A percentile compares a stretch with the other conserved stretches of the same genome.
phyloP scores from a whole-genome alignment of 1,140 invertebrate species.

The Lordiphosa collinella region DNA sequence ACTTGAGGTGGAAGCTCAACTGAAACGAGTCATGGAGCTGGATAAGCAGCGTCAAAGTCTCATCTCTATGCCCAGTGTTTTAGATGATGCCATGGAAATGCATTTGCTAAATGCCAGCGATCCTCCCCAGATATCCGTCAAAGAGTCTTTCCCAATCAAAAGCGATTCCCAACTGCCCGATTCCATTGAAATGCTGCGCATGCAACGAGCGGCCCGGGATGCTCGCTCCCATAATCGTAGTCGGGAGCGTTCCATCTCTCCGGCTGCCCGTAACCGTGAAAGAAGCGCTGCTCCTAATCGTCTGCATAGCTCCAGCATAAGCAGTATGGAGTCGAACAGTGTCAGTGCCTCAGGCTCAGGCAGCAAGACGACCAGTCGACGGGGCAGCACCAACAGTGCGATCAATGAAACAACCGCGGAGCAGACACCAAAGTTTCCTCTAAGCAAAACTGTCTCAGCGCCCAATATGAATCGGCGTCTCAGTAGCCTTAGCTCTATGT shows the following conservation, averaged over 20 bases:
- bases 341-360: slow-evolving; percentile 32
- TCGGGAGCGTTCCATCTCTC: slow-evolving; percentile 53
- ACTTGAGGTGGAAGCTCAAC: slow-evolving; percentile 38
- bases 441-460: slow-evolving; percentile 62
- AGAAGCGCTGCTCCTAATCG: slow-evolving; percentile 64
- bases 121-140: slow-evolving; percentile 2
- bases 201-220: slow-evolving; percentile 57
- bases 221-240: slow-evolving; percentile 46
- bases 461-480: slow-evolving; percentile 55
- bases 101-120: slow-evolving; percentile 33
- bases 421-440: slow-evolving; percentile 43
- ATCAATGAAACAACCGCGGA: slow-evolving; percentile 15
- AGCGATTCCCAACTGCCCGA: slow-evolving; percentile 50
- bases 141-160: slow-evolving; percentile 39
- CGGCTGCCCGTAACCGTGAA: slow-evolving; percentile 28
- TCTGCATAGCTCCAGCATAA: slow-evolving; percentile 67
- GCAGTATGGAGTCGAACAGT: slow-evolving; percentile 61
- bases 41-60: slow-evolving; percentile 22
- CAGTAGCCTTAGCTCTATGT: slow-evolving; percentile 59
- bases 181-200: slow-evolving; percentile 61
- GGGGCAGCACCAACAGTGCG: slow-evolving; percentile 64
- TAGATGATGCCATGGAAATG: slow-evolving; percentile 47
- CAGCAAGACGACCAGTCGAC: slow-evolving; percentile 56
- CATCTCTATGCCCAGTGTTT: slow-evolving; percentile 34
- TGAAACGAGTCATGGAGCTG: slow-evolving; percentile 29